phyloP scores from a whole-genome alignment of 2,888 invertebrate species.

The Thymelicus lineola region DNA sequence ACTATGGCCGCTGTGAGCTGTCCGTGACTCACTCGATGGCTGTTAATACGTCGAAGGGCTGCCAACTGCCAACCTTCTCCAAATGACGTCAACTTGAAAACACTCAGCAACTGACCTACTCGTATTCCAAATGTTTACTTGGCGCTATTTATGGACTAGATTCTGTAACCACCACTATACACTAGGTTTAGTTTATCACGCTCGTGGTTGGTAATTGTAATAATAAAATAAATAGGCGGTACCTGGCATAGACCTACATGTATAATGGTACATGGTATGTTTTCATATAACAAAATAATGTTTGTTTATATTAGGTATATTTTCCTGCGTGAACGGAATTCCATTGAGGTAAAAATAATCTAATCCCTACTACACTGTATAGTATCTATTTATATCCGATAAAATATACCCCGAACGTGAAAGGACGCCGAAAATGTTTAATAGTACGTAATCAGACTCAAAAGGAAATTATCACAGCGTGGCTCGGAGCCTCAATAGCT shows the following conservation, averaged over 20 bases:
- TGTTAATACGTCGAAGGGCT: background rate
- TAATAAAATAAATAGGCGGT: no score
- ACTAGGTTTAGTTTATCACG: background rate
- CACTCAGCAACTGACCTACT: background rate
- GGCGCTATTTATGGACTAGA: background rate
- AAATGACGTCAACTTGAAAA: background rate
- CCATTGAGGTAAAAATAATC: no score
- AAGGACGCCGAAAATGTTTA: constrained; percentile 14
- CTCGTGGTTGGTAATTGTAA: no score
- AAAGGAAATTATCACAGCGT: constrained; percentile 32
- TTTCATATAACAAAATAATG: no score
- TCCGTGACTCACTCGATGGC: no score
- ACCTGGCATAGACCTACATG: no score
- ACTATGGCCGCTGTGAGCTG: no score
- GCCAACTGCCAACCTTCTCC: background rate
- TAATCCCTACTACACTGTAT: no score
- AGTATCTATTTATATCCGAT: no score
- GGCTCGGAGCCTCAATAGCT: constrained; percentile 29
- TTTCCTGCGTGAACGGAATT: no score
- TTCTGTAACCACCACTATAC: background rate
- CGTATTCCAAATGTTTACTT: background rate
- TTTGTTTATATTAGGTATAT: no score
- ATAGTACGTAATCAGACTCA: constrained; percentile 25
- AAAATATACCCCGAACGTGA: background rate
- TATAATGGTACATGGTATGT: no score